Percentiles rank a stretch among this genome's conserved stretches.
phyloP scores from a whole-genome alignment of 2,797 vertebrate genomes.

The Hephaestus fuliginosus region DNA sequence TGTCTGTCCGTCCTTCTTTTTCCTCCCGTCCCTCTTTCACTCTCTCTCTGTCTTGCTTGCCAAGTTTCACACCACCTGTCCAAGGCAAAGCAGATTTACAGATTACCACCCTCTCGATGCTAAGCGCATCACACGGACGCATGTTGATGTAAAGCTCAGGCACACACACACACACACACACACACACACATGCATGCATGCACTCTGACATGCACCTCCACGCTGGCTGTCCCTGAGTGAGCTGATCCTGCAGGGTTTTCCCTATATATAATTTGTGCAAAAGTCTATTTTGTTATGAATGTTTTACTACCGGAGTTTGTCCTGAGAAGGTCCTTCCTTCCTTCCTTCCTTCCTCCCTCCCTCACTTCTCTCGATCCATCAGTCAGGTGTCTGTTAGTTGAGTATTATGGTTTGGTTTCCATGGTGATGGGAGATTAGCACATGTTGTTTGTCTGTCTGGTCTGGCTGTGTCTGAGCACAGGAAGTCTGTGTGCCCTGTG shows the following conservation, averaged over 20 bases:
- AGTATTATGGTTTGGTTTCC: constrained; percentile 71
- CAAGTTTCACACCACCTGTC: constrained; percentile 84
- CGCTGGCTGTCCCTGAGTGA: constrained; percentile 54
- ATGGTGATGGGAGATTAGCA: constrained; percentile 68
- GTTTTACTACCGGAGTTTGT: constrained; percentile 13
- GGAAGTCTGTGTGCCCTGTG: constrained; percentile 34
- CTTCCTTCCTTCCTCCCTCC: constrained; percentile 15
- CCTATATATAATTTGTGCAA: not conserved
- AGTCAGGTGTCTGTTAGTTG: constrained; percentile 63
- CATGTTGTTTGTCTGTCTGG: constrained; percentile 72
- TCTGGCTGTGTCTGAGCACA: constrained; percentile 51
- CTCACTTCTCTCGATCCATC: constrained; percentile 34
- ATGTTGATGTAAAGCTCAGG: constrained; percentile 63
- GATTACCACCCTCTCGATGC: constrained; percentile 82
- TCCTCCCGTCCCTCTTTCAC: constrained; percentile 20
- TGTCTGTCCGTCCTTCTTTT: constrained; percentile 39
- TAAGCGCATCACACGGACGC: constrained; percentile 78
- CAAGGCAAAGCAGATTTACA: constrained; percentile 86
- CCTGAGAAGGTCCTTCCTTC: constrained; percentile 11
- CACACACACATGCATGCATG: constrained; percentile 14
- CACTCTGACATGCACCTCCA: constrained; percentile 38
- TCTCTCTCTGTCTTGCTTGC: constrained; percentile 56
- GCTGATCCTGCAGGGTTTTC: constrained; percentile 63
- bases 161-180: constrained; percentile 12
- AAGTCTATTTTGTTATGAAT: not conserved